Evolutionary conservation across 2,888 invertebrate species (phyloP).

Genomic region (Lepidocyrtoides sp.): DNA sequence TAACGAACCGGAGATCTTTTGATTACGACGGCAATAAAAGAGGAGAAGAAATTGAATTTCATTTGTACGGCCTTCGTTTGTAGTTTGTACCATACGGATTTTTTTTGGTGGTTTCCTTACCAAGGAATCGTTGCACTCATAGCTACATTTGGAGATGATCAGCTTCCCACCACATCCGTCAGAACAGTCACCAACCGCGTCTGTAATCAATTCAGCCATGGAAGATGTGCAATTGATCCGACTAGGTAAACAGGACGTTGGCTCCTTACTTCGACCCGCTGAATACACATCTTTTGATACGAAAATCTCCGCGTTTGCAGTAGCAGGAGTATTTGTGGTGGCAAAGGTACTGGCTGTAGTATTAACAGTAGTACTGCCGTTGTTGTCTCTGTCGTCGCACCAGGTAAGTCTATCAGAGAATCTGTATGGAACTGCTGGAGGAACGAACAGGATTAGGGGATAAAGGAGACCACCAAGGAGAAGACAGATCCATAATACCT

Average conservation of each 20-base stretch:
- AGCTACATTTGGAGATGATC: slow-evolving; percentile 82
- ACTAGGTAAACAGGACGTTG: slow-evolving; percentile 81
- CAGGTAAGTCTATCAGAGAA: slow-evolving; percentile 80
- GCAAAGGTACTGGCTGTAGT: slow-evolving; percentile 15
- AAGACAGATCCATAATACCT: slow-evolving; percentile 83
- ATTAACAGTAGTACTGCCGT: slow-evolving; percentile 13
- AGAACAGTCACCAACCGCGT: slow-evolving; percentile 81
- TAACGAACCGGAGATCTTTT: slow-evolving; percentile 40
- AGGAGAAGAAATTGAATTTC: slow-evolving; percentile 30
- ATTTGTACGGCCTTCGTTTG: no score
- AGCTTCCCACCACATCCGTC: slow-evolving; percentile 83
- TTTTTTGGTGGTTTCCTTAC: slow-evolving; percentile 55
- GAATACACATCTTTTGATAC: slow-evolving; percentile 70
- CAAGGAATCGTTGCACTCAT: slow-evolving; percentile 78
- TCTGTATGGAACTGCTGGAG: slow-evolving; percentile 82
- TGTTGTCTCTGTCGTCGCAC: slow-evolving; percentile 74
- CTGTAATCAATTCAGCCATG: slow-evolving; percentile 81
- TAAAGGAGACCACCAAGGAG: slow-evolving; percentile 83
- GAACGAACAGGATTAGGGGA: slow-evolving; percentile 83
- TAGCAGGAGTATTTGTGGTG: background rate
- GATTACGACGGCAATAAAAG: background rate
- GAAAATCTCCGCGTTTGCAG: slow-evolving; percentile 54
- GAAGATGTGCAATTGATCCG: slow-evolving; percentile 80
- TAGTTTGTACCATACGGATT: no score
- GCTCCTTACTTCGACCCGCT: slow-evolving; percentile 31